A percentile compares a stretch with the other conserved stretches of the same genome.
Conservation (phyloP, 2,113 vertebrate species). For the Pelusios castaneus region DNA sequence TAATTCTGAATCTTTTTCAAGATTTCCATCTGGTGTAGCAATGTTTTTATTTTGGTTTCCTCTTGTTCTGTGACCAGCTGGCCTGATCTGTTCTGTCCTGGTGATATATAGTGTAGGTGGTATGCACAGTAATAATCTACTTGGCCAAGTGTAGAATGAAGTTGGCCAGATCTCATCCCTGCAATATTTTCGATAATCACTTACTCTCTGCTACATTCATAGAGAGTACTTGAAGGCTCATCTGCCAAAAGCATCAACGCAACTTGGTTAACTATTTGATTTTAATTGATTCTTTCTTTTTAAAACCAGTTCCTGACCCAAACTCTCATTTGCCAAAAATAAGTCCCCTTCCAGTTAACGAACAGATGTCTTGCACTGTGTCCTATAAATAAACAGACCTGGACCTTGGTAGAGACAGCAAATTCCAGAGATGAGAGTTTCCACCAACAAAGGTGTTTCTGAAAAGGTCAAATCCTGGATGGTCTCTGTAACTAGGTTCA, state of each 20-base stretch:
- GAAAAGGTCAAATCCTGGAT: neutral
- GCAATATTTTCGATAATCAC: neutral
- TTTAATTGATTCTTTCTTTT: constrained; percentile 12
- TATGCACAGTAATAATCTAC: neutral
- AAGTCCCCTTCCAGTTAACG: constrained; percentile 28
- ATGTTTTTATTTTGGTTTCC: neutral
- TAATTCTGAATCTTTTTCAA: neutral
- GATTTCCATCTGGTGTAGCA: constrained; percentile 17
- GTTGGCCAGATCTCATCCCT: constrained; percentile 15
- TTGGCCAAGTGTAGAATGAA: neutral
- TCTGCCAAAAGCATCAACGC: neutral
- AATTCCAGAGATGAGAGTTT: neutral
- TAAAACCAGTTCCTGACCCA: constrained; percentile 22
- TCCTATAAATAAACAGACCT: constrained; percentile 52
- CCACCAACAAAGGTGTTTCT: constrained; percentile 8
- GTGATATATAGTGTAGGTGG: neutral
- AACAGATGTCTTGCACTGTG: constrained; percentile 56
- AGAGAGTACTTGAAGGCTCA: neutral
- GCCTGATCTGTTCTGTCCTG: neutral
- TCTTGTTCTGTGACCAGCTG: constrained; percentile 8
- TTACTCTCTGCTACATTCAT: neutral
- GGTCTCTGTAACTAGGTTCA: neutral
- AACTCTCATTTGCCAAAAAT: constrained; percentile 51
- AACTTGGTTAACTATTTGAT: constrained; percentile 16
- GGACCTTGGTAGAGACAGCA: neutral